Evolutionary conservation across 1,140 invertebrate genomes (phyloP).

Genomic region (Pentalonia nigronervosa): DNA sequence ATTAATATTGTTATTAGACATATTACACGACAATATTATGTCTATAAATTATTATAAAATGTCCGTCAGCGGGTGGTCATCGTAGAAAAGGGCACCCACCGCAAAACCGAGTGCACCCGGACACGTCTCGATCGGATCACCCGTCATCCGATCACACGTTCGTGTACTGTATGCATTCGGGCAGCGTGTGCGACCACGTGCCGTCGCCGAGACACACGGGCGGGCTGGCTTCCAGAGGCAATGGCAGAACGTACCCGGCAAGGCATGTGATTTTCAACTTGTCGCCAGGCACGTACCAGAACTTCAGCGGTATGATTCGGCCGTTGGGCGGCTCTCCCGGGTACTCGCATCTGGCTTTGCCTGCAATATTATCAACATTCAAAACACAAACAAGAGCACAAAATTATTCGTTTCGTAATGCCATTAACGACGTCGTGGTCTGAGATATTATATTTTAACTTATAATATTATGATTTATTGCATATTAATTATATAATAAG

Average conservation of each 20-base stretch:
- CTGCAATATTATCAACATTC: constrained; percentile 65
- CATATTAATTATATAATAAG: no score
- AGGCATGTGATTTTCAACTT: constrained; percentile 76
- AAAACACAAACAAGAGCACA: not conserved
- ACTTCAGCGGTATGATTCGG: constrained; percentile 75
- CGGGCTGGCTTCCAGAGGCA: constrained; percentile 60
- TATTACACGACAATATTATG: no score
- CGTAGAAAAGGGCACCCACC: no score
- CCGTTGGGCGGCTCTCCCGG: constrained; percentile 77
- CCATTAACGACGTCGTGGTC: not conserved
- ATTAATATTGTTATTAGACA: not conserved
- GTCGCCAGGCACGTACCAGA: constrained; percentile 79
- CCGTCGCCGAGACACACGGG: constrained; percentile 61
- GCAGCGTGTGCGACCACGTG: constrained; percentile 62
- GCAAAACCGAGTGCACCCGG: not conserved
- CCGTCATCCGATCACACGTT: constrained; percentile 60
- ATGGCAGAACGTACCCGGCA: constrained; percentile 69
- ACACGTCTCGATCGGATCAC: not conserved
- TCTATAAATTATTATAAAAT: not conserved
- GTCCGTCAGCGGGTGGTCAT: not conserved
- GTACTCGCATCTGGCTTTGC: constrained; percentile 78
- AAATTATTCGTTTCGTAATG: not conserved
- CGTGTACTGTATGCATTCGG: constrained; percentile 62
- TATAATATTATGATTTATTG: no score
- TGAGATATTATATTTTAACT: not conserved